Base-by-base conservation (phyloP, 2,888 invertebrate genomes). In the Ceramica pisi region DNA sequence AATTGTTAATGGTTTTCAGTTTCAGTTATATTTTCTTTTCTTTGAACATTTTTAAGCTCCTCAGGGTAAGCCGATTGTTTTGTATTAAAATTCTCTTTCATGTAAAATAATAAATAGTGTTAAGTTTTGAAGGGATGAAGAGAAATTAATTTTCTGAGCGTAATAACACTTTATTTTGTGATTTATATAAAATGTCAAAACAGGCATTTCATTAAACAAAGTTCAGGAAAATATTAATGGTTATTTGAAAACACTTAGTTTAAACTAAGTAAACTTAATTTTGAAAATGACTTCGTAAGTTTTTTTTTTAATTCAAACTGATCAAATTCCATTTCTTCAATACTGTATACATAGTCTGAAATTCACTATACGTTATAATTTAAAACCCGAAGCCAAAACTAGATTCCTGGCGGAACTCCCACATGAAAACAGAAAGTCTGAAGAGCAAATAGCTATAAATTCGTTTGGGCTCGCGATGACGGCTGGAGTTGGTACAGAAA, bases 371-470 rank as follows among this genome's bases (percentile, higher is more conserved):
- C 51, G 35, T 50, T 67, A 72, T 68, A 79, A 65, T 74, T 84
- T 80, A 79, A 80, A 84, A 81, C 61, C 66, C 76, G 31, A 59
- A 73, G 68, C 67, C 48, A 71, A 79, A 78, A 78, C 78, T 83
- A 67, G 65, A 83, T 81, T 75, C 75, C 71, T 79, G 79, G 77
- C 79, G 71, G 60, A 78, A 85, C 74, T 81, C 79, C 81, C 72
- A 55, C 74, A 81, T 85, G 80, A 71, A 84, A 84, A 85, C 83
- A 74, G 85, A 81, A 85, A 85, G 81, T 85, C 84, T 78, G 87
- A 90, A 86, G 90, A 90, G 92, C 91, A 91, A 93, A 93, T 92
- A 91, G 93, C 94, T 90, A 95, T 95, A 95, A 95, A 95, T 95
- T 91, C 90, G 88, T 90, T 84, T 88, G 84, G 89, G 89, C 89